Conservation (phyloP, 2,113 vertebrate genomes). For the Daboia siamensis region DNA sequence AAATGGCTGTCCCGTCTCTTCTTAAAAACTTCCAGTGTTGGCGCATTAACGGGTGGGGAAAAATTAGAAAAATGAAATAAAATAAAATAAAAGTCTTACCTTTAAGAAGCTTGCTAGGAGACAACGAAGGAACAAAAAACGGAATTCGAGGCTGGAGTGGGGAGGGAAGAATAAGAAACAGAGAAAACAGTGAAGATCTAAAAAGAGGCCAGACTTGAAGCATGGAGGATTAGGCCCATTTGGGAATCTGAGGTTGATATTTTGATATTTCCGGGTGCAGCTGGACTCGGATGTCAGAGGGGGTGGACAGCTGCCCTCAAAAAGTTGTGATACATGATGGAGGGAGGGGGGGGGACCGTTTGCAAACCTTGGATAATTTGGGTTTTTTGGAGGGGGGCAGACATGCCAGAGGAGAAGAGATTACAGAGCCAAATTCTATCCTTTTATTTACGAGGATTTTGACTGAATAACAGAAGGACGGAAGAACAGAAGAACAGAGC, state of each 20-base stretch:
- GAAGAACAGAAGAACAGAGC: too few species aligned
- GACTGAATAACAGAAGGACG: too few species aligned
- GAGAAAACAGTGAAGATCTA: too few species aligned
- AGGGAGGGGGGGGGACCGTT: too few species aligned
- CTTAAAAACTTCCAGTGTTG: too few species aligned
- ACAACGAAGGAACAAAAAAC: neutral
- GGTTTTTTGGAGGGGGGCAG: neutral
- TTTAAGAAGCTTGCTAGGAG: neutral
- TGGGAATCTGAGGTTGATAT: neutral
- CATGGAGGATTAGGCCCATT: accelerated
- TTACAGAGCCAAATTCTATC: neutral
- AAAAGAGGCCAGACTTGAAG: neutral
- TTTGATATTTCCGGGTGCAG: neutral
- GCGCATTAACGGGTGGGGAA: too few species aligned
- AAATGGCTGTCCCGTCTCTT: too few species aligned
- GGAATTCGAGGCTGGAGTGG: neutral
- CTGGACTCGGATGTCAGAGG: neutral
- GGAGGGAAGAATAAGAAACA: too few species aligned
- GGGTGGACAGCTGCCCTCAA: neutral
- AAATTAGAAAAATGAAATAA: neutral
- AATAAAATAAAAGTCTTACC: neutral
- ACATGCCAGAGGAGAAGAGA: neutral
- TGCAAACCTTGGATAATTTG: neutral
- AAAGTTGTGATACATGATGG: neutral
- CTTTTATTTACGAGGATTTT: neutral